Conservation (phyloP, 2,888 invertebrate species). For the Noctua fimbriata region DNA sequence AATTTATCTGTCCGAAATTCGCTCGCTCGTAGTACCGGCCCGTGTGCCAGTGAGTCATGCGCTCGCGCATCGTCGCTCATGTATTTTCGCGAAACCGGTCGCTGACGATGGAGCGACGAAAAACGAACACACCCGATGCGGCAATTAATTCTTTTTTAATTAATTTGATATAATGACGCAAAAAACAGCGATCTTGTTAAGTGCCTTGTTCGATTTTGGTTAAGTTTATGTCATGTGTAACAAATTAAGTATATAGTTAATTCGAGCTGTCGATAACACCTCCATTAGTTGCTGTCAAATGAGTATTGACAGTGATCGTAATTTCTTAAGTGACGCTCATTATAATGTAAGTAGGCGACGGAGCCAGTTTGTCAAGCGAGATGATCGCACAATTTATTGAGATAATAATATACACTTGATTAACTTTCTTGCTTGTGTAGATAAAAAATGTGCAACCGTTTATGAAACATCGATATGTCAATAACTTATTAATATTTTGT, state of each 20-base stretch:
- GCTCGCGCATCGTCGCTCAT: conserved; percentile 61
- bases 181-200: conserved; percentile 55
- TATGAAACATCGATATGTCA: conserved; percentile 11
- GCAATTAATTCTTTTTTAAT: conserved; percentile 70
- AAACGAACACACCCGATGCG: conserved; percentile 67
- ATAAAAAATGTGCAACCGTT: conserved; percentile 25
- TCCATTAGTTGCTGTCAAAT: conserved; percentile 46
- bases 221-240: conserved; percentile 61
- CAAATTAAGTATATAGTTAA: conserved; percentile 50
- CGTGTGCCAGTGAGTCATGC: conserved; percentile 77
- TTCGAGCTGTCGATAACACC: conserved; percentile 54
- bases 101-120: conserved; percentile 56
- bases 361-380: conserved; percentile 32
- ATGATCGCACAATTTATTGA: conserved; percentile 27
- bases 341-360: conserved; percentile 26
- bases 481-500: conserved; percentile 2
- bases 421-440: conserved; percentile 14
- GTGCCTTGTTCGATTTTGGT: conserved; percentile 50
- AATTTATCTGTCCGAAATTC: conserved; percentile 72
- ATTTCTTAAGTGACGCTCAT: conserved; percentile 49
- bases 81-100: conserved; percentile 78
- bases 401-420: conserved; percentile 16
- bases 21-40: conserved; percentile 62
- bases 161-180: conserved; percentile 66
- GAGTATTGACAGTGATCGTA: conserved; percentile 38